Evolutionary conservation across 2,888 invertebrate species (phyloP).

Genomic region (Lydus trimaculatus): DNA sequence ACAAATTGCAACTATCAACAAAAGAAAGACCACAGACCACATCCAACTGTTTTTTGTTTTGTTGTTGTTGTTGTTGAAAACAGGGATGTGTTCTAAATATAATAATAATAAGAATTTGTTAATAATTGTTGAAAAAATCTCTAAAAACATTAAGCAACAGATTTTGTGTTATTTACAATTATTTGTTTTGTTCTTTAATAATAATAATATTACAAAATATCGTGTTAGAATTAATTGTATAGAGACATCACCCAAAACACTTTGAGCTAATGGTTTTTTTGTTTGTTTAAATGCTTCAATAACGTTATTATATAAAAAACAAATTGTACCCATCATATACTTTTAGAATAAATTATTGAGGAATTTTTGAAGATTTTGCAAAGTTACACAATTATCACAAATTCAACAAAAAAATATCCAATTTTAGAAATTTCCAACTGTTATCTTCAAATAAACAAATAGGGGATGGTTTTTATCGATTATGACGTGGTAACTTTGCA

Average conservation of each 20-base stretch:
- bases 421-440: neutral
- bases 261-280: conserved; percentile 44
- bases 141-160: conserved; percentile 44
- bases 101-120: no score
- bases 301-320: conserved; percentile 39
- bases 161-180: conserved; percentile 49
- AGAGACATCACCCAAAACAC: conserved; percentile 49
- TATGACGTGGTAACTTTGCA: conserved; percentile 41
- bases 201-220: conserved; percentile 49
- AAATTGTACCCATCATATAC: conserved; percentile 51
- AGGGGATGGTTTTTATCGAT: neutral
- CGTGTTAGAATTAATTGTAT: conserved; percentile 45
- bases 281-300: neutral
- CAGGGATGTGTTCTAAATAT: conserved; percentile 5
- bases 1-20: neutral
- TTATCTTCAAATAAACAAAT: no score
- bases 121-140: conserved; percentile 15
- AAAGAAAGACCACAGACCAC: conserved; percentile 11
- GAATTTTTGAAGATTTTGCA: conserved; percentile 43
- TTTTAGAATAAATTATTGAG: conserved; percentile 50
- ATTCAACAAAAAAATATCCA: no score
- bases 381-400: conserved; percentile 42
- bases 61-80: neutral
- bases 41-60: conserved; percentile 5
- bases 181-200: neutral